Percentiles rank a stretch among this genome's conserved stretches.
Conservation (phyloP, 1,140 invertebrate genomes). For the Pachypeltis micranthus region DNA sequence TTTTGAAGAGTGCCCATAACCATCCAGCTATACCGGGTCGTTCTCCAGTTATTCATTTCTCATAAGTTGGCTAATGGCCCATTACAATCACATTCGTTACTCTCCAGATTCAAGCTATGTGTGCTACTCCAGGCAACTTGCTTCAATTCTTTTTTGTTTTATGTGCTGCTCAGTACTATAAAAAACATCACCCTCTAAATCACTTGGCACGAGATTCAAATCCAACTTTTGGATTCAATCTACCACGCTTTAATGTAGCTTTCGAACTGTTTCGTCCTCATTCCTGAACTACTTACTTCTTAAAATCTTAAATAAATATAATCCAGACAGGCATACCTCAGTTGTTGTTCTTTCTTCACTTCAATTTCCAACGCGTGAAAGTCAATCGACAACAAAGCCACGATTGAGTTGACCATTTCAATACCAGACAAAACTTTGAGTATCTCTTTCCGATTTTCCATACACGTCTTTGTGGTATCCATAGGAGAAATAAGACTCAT, state of each 20-base stretch:
- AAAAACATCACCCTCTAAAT: too few relatives aligned
- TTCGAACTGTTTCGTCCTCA: neutral
- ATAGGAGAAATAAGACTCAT: slow-evolving; percentile 84
- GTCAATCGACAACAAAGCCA: slow-evolving; percentile 84
- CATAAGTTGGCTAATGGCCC: too few relatives aligned
- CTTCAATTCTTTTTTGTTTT: too few relatives aligned
- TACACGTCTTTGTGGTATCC: slow-evolving; percentile 71
- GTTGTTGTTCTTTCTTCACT: slow-evolving; percentile 82
- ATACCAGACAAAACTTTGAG: slow-evolving; percentile 78
- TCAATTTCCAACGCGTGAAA: slow-evolving; percentile 87
- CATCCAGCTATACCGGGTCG: too few relatives aligned
- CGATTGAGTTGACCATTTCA: slow-evolving; percentile 87
- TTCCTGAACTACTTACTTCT: neutral
- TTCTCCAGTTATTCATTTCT: too few relatives aligned
- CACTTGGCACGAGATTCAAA: too few relatives aligned
- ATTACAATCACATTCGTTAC: too few relatives aligned
- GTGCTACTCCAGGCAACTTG: too few relatives aligned
- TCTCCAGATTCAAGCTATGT: too few relatives aligned
- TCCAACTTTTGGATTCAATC: neutral
- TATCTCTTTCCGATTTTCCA: slow-evolving; percentile 72
- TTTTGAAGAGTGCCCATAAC: too few relatives aligned
- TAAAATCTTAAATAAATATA: too few relatives aligned
- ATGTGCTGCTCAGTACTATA: too few relatives aligned
- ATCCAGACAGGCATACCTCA: slow-evolving; percentile 51
- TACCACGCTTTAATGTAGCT: neutral